Conservation (phyloP, 2,797 vertebrate genomes). For the Xiphophorus birchmanni region DNA sequence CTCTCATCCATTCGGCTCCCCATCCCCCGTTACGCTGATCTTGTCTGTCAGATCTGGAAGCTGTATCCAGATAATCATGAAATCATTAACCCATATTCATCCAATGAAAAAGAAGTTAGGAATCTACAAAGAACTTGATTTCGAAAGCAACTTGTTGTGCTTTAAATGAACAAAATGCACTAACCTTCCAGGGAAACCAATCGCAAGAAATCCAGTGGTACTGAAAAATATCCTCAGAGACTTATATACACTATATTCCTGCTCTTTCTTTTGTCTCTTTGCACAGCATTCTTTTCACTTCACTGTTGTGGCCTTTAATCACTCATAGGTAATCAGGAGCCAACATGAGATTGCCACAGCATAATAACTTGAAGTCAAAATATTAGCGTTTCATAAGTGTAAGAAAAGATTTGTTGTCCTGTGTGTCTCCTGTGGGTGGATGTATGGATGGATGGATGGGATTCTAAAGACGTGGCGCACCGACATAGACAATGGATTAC, state of each 20-base stretch:
- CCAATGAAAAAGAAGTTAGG: background rate
- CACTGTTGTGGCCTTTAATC: background rate
- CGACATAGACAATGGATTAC: background rate
- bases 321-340: background rate
- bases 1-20: slow-evolving; percentile 49
- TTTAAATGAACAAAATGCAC: background rate
- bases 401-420: too few species aligned
- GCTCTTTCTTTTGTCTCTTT: background rate
- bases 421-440: too few species aligned
- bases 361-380: background rate
- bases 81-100: slow-evolving; percentile 34
- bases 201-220: background rate
- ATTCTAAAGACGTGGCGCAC: too few species aligned
- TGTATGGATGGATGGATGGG: too few species aligned
- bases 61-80: slow-evolving; percentile 32
- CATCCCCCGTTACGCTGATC: slow-evolving; percentile 6
- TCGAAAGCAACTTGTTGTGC: background rate
- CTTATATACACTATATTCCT: background rate
- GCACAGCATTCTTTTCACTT: background rate
- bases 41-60: background rate
- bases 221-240: background rate
- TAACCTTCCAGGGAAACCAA: background rate
- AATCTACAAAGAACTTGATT: background rate
- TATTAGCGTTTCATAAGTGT: background rate
- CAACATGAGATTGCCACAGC: background rate